Evolutionary conservation across 2,888 invertebrate genomes (phyloP).

Genomic region (Artemia sinica): DNA sequence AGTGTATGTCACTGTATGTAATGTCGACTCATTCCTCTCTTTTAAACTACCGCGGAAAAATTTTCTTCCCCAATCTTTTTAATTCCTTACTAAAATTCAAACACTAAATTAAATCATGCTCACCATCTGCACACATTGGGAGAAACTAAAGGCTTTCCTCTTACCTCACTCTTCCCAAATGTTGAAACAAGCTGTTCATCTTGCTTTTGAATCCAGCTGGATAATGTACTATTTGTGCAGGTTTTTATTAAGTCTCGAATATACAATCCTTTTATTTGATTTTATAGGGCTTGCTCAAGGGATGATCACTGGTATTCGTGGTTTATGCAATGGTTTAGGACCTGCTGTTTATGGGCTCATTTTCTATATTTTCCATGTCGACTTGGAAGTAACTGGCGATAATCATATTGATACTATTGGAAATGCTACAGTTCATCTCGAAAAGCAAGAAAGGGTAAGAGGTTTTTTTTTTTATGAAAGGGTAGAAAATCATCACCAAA

Average conservation of each 20-base stretch:
- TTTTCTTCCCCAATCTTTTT: too few relatives aligned
- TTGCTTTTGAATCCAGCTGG: neutral
- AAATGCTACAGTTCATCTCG: neutral
- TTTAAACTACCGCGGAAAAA: too few relatives aligned
- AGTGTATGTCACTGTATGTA: too few relatives aligned
- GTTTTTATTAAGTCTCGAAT: neutral
- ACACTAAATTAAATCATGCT: too few relatives aligned
- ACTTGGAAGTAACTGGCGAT: constrained; percentile 39
- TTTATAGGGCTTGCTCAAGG: constrained; percentile 64
- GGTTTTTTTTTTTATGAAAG: too few relatives aligned
- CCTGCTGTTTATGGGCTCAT: constrained; percentile 97
- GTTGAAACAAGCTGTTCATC: neutral
- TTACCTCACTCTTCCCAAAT: neutral
- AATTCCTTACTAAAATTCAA: too few relatives aligned
- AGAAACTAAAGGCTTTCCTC: too few relatives aligned
- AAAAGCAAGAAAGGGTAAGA: neutral
- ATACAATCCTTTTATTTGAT: neutral
- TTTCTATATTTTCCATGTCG: constrained; percentile 95
- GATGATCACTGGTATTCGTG: constrained; percentile 95
- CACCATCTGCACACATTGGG: too few relatives aligned
- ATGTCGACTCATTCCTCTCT: too few relatives aligned
- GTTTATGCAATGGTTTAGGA: constrained; percentile 91
- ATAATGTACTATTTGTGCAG: neutral
- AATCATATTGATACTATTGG: neutral
- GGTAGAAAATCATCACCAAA: too few relatives aligned